These are phyloP conservation scores for Epinephelus moara DNA, from an alignment of 2,113 vertebrate genomes.

Conservation along the genomic window DNA sequence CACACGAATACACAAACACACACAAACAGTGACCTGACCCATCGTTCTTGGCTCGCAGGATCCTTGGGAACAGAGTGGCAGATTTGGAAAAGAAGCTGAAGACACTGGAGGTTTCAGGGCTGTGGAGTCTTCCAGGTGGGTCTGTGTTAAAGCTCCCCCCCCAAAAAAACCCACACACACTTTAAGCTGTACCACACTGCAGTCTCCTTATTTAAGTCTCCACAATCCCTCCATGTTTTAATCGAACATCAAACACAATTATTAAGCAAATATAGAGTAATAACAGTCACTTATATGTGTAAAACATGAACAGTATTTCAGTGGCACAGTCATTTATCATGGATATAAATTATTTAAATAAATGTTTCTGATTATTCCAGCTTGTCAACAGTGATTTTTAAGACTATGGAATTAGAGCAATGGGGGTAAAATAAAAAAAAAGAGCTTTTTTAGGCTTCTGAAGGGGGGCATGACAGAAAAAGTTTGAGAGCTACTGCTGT, in stretches of 20 bases:
- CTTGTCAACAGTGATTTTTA: too few species aligned
- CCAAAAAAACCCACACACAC: not conserved
- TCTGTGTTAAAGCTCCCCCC: not conserved
- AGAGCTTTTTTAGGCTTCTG: too few species aligned
- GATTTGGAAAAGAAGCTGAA: conserved; percentile 96
- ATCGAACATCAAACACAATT: not conserved
- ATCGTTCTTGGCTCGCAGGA: conserved; percentile 81
- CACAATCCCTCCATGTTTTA: not conserved
- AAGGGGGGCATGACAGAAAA: too few species aligned
- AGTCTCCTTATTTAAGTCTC: not conserved
- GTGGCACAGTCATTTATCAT: not conserved
- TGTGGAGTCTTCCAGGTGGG: conserved; percentile 98
- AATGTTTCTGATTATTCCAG: too few species aligned
- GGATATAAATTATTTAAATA: too few species aligned
- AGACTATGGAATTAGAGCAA: too few species aligned
- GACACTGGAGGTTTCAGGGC: conserved; percentile 96
- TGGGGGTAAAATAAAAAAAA: too few species aligned
- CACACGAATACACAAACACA: not conserved
- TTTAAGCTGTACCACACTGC: not conserved
- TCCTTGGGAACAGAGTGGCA: conserved; percentile 94
- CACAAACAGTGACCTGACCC: conserved; percentile 6
- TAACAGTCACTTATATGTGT: not conserved
- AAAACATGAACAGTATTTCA: too few species aligned
- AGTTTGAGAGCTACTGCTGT: too few species aligned
- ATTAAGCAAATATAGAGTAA: conserved; percentile 1